phyloP scores from a whole-genome alignment of 2,113 vertebrate genomes.

The Solea senegalensis region DNA sequence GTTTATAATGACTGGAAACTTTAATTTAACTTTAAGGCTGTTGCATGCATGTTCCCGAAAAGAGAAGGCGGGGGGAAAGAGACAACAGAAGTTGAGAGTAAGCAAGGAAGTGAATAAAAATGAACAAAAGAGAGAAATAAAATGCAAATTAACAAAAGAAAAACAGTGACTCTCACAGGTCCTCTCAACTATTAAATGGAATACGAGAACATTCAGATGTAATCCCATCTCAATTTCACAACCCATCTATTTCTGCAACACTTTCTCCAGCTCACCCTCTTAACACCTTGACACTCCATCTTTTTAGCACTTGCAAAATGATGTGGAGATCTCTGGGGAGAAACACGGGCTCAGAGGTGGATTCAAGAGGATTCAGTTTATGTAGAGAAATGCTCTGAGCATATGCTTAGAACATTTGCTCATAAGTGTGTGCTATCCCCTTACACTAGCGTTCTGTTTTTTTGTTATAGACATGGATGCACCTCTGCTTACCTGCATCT shows the following conservation, averaged over 20 bases:
- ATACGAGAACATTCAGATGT: constrained; percentile 66
- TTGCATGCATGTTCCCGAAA: constrained; percentile 29
- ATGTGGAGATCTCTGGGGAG: constrained; percentile 55
- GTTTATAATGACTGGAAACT: constrained; percentile 43
- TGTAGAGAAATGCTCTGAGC: constrained; percentile 22
- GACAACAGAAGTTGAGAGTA: background rate
- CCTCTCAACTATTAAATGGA: constrained; percentile 68
- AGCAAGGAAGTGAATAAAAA: constrained; percentile 28
- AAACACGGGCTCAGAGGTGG: constrained; percentile 30
- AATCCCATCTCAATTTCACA: constrained; percentile 77
- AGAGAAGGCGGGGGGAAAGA: background rate
- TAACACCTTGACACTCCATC: constrained; percentile 65
- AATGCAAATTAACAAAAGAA: constrained; percentile 67
- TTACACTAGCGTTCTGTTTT: constrained; percentile 6
- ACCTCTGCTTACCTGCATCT: constrained; percentile 1
- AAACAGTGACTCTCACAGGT: constrained; percentile 65
- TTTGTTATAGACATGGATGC: background rate
- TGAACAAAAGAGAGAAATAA: constrained; percentile 51
- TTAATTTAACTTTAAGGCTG: constrained; percentile 38
- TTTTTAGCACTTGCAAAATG: constrained; percentile 73
- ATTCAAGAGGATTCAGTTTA: constrained; percentile 29
- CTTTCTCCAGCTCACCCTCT: constrained; percentile 70
- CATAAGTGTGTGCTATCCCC: background rate
- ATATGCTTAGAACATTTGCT: background rate
- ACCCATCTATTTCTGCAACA: constrained; percentile 74